Evolutionary conservation across 2,797 vertebrate species (phyloP).

Genomic region (Sarcoramphus papa): DNA sequence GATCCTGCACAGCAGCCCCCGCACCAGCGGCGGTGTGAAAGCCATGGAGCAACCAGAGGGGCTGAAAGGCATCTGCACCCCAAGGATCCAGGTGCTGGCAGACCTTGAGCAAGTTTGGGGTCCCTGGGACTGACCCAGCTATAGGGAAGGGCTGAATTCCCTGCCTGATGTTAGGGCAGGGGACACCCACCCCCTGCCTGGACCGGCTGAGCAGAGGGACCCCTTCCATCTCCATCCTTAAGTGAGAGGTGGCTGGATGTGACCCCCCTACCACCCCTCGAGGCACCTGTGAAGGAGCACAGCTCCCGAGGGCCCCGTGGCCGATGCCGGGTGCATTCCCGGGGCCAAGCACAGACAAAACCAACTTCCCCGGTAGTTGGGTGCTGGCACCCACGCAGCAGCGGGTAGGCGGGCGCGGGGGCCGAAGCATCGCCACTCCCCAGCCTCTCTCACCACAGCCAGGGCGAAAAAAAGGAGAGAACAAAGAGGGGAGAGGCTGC

Average conservation of each 20-base stretch:
- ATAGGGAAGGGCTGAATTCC: neutral
- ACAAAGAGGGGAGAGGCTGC: slow-evolving; percentile 49
- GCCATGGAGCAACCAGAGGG: neutral
- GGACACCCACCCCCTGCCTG: neutral
- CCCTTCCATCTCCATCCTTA: neutral
- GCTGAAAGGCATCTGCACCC: accelerated
- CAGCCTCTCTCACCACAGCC: neutral
- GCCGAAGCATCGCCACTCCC: neutral
- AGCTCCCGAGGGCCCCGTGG: neutral
- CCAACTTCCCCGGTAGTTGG: neutral
- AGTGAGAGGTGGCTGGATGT: neutral
- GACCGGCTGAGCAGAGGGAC: neutral
- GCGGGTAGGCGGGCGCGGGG: neutral
- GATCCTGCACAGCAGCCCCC: neutral
- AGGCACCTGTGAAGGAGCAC: neutral
- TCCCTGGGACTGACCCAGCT: too few relatives aligned
- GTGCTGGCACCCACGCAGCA: neutral
- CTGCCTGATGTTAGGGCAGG: neutral
- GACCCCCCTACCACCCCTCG: neutral
- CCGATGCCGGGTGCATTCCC: accelerated
- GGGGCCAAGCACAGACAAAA: neutral
- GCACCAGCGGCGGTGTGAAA: accelerated
- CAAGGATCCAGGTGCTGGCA: neutral
- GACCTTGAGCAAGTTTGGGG: neutral
- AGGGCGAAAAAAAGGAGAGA: neutral